Conservation (phyloP, 2,797 vertebrate genomes). For the Gambusia yucatana region DNA sequence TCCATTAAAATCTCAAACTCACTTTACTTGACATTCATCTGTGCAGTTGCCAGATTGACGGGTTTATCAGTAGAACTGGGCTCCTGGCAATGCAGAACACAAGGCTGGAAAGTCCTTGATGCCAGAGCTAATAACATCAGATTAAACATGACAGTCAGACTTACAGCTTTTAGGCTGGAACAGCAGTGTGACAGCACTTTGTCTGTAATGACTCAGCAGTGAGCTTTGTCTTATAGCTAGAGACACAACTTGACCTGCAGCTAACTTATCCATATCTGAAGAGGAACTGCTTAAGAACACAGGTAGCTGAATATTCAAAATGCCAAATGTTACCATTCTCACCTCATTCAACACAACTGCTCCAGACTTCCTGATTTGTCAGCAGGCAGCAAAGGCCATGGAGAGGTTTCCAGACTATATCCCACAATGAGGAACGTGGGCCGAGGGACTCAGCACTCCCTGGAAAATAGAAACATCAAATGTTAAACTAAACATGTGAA, state of each 20-base stretch:
- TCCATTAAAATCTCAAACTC: conserved; percentile 42
- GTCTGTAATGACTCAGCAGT: conserved; percentile 31
- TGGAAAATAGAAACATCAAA: conserved; percentile 54
- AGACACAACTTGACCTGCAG: conserved; percentile 4
- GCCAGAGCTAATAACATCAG: conserved; percentile 47
- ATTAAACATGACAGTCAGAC: conserved; percentile 43
- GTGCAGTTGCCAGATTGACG: conserved; percentile 31
- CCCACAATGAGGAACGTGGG: conserved; percentile 64
- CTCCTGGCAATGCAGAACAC: conserved; percentile 36
- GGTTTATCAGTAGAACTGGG: conserved; percentile 47
- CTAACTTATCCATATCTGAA: not conserved
- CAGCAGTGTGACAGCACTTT: conserved; percentile 27
- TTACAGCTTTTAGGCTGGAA: conserved; percentile 41
- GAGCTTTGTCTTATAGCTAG: conserved; percentile 11
- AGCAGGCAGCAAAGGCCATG: conserved; percentile 76
- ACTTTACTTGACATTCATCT: conserved; percentile 40
- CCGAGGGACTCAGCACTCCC: conserved; percentile 63
- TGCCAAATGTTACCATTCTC: conserved; percentile 27
- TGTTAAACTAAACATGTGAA: conserved; percentile 8
- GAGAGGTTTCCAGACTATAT: conserved; percentile 69
- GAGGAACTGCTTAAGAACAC: not conserved
- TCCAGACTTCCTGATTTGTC: conserved; percentile 66
- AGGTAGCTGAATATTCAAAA: not conserved
- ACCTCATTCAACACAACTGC: conserved; percentile 78
- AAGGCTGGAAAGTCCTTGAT: conserved; percentile 51